phyloP scores from a whole-genome alignment of 2,113 vertebrate species.

The Riparia riparia region DNA sequence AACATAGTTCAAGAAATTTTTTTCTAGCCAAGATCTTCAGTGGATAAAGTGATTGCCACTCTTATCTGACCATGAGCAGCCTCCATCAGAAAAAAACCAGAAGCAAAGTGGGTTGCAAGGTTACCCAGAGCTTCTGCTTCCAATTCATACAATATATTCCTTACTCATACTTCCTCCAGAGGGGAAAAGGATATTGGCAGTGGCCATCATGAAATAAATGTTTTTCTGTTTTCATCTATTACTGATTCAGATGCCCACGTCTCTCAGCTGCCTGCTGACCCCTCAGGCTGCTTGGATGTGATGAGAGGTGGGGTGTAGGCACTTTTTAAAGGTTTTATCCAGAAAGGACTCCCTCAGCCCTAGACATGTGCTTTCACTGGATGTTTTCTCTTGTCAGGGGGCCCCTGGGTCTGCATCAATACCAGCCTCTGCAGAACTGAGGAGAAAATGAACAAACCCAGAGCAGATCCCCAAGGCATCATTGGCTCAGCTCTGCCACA shows the following conservation, averaged over 20 bases:
- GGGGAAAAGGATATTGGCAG: neutral
- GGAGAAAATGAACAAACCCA: neutral
- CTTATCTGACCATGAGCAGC: neutral
- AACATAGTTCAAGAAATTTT: neutral
- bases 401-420: neutral
- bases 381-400: neutral
- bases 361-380: neutral
- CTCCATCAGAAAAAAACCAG: neutral
- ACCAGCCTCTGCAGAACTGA: neutral
- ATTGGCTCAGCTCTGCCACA: neutral
- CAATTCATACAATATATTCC: neutral
- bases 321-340: neutral
- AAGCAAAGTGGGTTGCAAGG: neutral
- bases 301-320: neutral
- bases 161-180: neutral
- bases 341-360: neutral
- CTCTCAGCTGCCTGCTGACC: neutral
- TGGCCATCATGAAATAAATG: neutral
- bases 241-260: neutral
- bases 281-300: neutral
- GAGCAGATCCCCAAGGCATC: neutral
- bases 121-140: neutral
- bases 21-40: neutral
- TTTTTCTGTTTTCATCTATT: neutral
- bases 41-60: fast-evolving